Conservation (phyloP, 2,888 invertebrate genomes). For the Malacosoma neustria region DNA sequence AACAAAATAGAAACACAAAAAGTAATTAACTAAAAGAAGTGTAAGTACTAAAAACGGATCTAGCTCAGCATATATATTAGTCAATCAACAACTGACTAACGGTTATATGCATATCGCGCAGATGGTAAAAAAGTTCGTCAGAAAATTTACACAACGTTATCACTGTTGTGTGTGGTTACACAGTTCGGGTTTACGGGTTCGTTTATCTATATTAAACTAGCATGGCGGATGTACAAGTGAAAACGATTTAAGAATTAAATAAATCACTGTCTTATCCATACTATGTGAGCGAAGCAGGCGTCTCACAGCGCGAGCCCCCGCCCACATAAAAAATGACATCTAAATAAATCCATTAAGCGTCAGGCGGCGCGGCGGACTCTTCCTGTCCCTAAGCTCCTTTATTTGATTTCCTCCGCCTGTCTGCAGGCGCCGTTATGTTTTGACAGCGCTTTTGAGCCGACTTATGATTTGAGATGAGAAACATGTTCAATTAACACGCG, state of each 20-base stretch:
- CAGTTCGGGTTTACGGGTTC: too few species aligned
- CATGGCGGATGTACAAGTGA: too few species aligned
- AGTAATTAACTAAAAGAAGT: too few species aligned
- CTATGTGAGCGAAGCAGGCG: conserved; percentile 36
- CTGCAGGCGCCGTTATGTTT: conserved; percentile 62
- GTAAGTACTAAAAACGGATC: too few species aligned
- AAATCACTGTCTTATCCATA: conserved; percentile 34
- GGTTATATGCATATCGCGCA: too few species aligned
- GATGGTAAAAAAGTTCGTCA: too few species aligned
- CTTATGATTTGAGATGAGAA: conserved; percentile 62
- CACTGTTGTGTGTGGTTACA: too few species aligned
- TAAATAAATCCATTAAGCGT: conserved; percentile 72
- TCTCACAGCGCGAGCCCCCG: conserved; percentile 57
- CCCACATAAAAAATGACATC: conserved; percentile 76
- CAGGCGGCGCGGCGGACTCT: conserved; percentile 31
- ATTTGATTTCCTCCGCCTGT: conserved; percentile 43
- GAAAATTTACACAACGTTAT: too few species aligned
- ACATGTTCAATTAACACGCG: conserved; percentile 51
- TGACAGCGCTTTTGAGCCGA: conserved; percentile 41
- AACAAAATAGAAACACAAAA: too few species aligned
- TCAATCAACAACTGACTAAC: too few species aligned
- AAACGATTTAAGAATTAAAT: conserved; percentile 2
- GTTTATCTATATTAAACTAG: too few species aligned
- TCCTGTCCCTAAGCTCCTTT: conserved; percentile 64
- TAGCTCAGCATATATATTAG: too few species aligned